A percentile compares a stretch with the other conserved stretches of the same genome.
These are phyloP conservation scores for Nasonia longicornis DNA, from an alignment of 1,140 invertebrate genomes.

Conservation along the genomic window DNA sequence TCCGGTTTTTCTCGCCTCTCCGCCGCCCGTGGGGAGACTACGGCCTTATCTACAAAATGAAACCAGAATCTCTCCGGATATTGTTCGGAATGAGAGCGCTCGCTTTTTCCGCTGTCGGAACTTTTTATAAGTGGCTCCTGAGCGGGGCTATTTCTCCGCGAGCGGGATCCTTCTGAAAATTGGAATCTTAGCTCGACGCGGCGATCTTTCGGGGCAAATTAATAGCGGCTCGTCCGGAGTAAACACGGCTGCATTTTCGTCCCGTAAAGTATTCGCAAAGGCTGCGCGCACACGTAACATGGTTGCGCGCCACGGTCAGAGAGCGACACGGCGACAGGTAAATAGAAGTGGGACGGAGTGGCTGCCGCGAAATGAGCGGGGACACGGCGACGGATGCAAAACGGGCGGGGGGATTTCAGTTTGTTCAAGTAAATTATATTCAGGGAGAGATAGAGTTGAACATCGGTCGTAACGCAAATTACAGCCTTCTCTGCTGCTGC, in stretches of 20 bases:
- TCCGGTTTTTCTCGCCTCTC: slow-evolving; percentile 42
- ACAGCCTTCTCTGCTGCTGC: slow-evolving; percentile 56
- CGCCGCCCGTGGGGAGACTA: background rate
- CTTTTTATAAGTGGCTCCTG: slow-evolving; percentile 52
- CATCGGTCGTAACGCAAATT: slow-evolving; percentile 66
- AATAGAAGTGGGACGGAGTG: slow-evolving; percentile 35
- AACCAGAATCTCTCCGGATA: slow-evolving; percentile 42
- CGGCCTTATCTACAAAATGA: slow-evolving; percentile 46
- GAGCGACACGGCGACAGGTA: slow-evolving; percentile 34
- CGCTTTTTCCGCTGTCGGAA: slow-evolving; percentile 10
- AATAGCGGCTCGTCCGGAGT: background rate
- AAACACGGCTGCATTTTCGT: slow-evolving; percentile 48
- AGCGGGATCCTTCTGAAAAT: background rate
- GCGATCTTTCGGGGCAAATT: no score
- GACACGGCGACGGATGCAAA: slow-evolving; percentile 47
- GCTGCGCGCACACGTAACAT: slow-evolving; percentile 28
- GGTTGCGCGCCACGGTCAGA: slow-evolving; percentile 9
- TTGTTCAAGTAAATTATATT: slow-evolving; percentile 70
- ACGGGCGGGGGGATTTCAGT: slow-evolving; percentile 61
- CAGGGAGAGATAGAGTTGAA: slow-evolving; percentile 60
- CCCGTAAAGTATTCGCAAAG: slow-evolving; percentile 67
- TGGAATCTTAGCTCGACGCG: slow-evolving; percentile 36
- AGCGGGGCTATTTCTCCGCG: slow-evolving; percentile 51
- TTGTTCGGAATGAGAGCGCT: slow-evolving; percentile 40
- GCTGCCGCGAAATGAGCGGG: slow-evolving; percentile 27